Evolutionary conservation across 2,797 vertebrate genomes (phyloP).

Genomic region (Champsocephalus esox): DNA sequence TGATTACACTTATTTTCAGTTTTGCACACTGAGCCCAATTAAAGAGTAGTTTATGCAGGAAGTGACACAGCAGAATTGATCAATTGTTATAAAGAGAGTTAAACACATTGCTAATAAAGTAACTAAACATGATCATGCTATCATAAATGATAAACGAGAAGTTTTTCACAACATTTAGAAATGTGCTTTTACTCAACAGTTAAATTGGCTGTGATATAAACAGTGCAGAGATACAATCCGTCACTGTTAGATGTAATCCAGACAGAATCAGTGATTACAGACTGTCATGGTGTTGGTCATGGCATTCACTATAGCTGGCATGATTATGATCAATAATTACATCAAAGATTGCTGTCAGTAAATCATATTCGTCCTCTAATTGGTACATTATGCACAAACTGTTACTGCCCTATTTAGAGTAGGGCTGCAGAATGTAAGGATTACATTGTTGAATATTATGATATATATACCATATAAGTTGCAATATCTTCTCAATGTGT

Average conservation of each 20-base stretch:
- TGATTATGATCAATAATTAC: slow-evolving; percentile 16
- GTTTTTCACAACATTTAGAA: background rate
- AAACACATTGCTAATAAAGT: background rate
- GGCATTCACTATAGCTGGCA: slow-evolving; percentile 1
- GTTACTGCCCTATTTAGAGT: background rate
- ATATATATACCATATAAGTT: too few relatives aligned
- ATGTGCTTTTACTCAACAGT: too few relatives aligned
- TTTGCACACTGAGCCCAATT: slow-evolving; percentile 22
- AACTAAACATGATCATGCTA: background rate
- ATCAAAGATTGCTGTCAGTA: background rate
- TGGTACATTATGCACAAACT: background rate
- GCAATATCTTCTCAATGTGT: too few relatives aligned
- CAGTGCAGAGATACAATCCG: slow-evolving; percentile 4
- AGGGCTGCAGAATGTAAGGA: too few relatives aligned
- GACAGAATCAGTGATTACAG: slow-evolving; percentile 9
- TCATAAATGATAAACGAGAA: background rate
- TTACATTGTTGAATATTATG: too few relatives aligned
- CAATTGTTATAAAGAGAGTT: background rate
- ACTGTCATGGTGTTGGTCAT: background rate
- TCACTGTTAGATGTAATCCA: background rate
- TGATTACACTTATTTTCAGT: slow-evolving; percentile 18
- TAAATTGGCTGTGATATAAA: background rate
- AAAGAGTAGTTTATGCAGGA: slow-evolving; percentile 3
- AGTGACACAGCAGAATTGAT: background rate
- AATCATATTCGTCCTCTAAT: background rate